These are phyloP conservation scores for Strix uralensis DNA, from an alignment of 2,113 vertebrate genomes.

Conservation along the genomic window DNA sequence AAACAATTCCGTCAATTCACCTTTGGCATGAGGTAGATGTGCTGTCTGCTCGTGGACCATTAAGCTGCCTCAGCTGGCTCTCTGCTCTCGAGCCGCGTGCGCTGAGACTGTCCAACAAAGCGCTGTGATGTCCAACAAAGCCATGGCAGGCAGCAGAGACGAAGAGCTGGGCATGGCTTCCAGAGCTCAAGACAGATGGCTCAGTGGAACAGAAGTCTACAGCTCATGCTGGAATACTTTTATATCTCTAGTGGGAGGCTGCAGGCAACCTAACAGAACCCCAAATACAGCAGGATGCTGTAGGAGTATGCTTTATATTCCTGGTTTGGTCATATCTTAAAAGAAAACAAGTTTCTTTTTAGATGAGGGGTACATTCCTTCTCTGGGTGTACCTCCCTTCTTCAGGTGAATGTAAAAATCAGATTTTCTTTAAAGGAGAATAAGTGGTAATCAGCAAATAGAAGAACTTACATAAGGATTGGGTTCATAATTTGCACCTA, in stretches of 20 bases:
- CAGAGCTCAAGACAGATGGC: constrained; percentile 7
- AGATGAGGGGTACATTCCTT: background rate
- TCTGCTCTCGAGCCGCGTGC: background rate
- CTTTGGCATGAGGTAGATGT: background rate
- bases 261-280: constrained; percentile 14
- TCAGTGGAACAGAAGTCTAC: background rate
- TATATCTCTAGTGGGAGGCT: constrained; percentile 54
- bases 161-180: background rate
- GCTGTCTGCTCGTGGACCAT: background rate
- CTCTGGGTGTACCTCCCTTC: background rate
- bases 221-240: constrained; percentile 1
- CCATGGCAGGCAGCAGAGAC: fast-evolving
- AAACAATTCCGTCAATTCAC: background rate
- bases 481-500: constrained; percentile 11
- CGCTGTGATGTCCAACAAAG: background rate
- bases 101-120: background rate
- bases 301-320: background rate
- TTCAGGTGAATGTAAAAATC: background rate
- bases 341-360: background rate
- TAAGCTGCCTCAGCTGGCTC: background rate
- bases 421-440: background rate
- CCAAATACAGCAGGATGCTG: constrained; percentile 7
- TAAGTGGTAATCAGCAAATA: background rate
- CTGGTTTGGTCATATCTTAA: background rate
- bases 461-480: background rate